Conservation (phyloP, 2,888 invertebrate genomes). For the Auanema sp. region DNA sequence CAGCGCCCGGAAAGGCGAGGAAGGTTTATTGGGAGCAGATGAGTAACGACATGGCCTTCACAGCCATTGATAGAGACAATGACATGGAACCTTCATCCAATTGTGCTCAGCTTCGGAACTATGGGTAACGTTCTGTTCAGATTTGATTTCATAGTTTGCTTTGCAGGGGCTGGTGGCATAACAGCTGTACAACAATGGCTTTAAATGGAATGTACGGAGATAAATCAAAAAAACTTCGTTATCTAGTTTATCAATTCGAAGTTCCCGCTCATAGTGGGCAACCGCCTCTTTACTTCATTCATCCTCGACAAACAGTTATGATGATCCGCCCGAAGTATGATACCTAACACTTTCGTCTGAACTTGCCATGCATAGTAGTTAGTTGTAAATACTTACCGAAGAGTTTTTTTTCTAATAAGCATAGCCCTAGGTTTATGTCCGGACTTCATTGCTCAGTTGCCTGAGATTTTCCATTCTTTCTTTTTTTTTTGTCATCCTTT, state of each 20-base stretch:
- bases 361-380: background rate
- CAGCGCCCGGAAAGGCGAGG: slow-evolving; percentile 6
- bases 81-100: slow-evolving; percentile 31
- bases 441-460: no score
- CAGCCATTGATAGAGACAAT: slow-evolving; percentile 46
- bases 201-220: slow-evolving; percentile 47
- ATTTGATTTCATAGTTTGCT: background rate
- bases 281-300: slow-evolving; percentile 28
- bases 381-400: no score
- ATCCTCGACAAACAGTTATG: slow-evolving; percentile 42
- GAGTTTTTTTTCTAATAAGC: no score
- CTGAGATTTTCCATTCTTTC: no score
- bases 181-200: slow-evolving; percentile 36
- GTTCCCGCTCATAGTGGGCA: background rate
- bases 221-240: slow-evolving; percentile 10
- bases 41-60: slow-evolving; percentile 40
- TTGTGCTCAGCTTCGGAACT: slow-evolving; percentile 43
- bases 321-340: slow-evolving; percentile 29
- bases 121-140: slow-evolving; percentile 35
- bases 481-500: no score
- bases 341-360: slow-evolving; percentile 3
- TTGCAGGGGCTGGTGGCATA: slow-evolving; percentile 52
- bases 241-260: slow-evolving; percentile 21
- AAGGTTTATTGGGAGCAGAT: slow-evolving; percentile 18
- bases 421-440: no score